Evolutionary conservation across 2,888 invertebrate genomes (phyloP).

Genomic region (Meghimatium bilineatum): DNA sequence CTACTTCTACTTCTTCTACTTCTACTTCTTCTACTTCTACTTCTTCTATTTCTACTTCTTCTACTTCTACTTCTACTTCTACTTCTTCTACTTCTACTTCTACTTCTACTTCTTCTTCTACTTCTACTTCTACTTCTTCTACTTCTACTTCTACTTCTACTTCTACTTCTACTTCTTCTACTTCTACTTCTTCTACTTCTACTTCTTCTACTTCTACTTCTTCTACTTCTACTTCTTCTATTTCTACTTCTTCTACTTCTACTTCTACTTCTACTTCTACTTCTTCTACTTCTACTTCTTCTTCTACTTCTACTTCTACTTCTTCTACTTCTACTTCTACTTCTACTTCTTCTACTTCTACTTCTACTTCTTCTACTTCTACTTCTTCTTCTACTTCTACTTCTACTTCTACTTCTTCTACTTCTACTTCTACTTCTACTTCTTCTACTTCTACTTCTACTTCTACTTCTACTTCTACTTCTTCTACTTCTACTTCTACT

Average conservation of each 20-base stretch:
- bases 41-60: no score
- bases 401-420: constrained; percentile 16
- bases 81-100: not conserved
- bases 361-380: constrained; percentile 23
- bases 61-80: not conserved
- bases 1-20: not conserved
- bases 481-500: constrained; percentile 4
- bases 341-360: not conserved
- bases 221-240: no score
- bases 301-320: not conserved
- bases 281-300: not conserved
- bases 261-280: not conserved
- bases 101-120: not conserved
- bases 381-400: constrained; percentile 12
- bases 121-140: not conserved
- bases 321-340: not conserved
- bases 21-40: not conserved
- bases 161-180: not conserved
- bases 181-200: not conserved
- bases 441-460: constrained; percentile 9
- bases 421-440: constrained; percentile 10
- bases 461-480: not conserved
- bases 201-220: constrained; percentile 1
- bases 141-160: not conserved
- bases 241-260: not conserved